These are phyloP conservation scores for Rhabdomys dilectus DNA, from an alignment of 2,113 vertebrate species.

Conservation along the genomic window DNA sequence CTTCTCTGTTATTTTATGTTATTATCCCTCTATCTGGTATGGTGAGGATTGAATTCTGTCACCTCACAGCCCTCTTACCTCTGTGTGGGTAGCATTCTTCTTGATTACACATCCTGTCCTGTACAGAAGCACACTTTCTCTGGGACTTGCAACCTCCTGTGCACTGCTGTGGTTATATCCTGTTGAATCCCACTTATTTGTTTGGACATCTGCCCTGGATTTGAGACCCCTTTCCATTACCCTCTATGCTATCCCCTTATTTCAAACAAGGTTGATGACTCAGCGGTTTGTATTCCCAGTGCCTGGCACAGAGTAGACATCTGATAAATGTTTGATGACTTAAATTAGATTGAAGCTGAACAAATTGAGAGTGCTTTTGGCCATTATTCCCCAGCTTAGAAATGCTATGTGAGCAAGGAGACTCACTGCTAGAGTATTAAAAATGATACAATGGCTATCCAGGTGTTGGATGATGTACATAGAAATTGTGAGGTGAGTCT, in stretches of 20 bases:
- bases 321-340: conserved; percentile 53
- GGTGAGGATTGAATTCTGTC: not conserved
- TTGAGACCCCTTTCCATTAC: too few relatives aligned
- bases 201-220: not conserved
- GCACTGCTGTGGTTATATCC: accelerated
- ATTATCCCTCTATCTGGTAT: not conserved
- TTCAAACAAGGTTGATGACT: not conserved
- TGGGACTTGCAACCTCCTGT: not conserved
- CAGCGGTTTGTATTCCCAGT: not conserved
- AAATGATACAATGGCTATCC: not conserved
- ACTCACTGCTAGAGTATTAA: not conserved
- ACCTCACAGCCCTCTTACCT: not conserved
- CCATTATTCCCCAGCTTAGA: conserved; percentile 7
- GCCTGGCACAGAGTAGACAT: not conserved
- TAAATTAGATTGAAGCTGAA: conserved; percentile 51
- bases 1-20: not conserved
- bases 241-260: not conserved
- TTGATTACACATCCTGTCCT: not conserved
- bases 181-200: not conserved
- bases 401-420: conserved; percentile 2
- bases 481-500: not conserved
- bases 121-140: accelerated
- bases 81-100: not conserved
- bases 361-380: conserved; percentile 50
- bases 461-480: not conserved